Evolutionary conservation across 35 echinoderm and acorn worm genomes (phyloP), one percentile per base, ranked within the genome.

Genomic region (Holothuria glaberrima): DNA sequence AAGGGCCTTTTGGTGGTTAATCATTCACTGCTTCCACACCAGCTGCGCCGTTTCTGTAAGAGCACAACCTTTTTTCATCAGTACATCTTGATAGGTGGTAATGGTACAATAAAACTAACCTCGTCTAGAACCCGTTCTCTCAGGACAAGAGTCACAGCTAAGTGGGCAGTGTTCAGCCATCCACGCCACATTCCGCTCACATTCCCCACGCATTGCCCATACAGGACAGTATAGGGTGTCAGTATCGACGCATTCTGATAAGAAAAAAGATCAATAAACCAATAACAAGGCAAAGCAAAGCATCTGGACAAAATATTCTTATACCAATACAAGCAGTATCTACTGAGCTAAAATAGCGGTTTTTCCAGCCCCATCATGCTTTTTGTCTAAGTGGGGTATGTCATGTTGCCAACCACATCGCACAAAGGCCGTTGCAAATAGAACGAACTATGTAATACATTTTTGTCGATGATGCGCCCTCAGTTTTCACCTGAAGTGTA

Each of bases 191-290:
- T 90, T 87, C 65, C 62, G 31, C 18, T 67, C 17, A 48, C 85
- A 87, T 71, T 87, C 85, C 20, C 85, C 85, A 7, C 85, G 66
- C 85, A 87, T 87, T n/a, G 85, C 85, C 85, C 85, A 87, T 2
- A 87, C 85, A 12, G 85, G 85, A 30, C 85, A 87, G 34, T 87
- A 87, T 12, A 87, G 36, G 16, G 4, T 27, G 52, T 87, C 85
- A 13, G 61, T 68, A 71, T 87, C 85, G 31, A 34, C 36, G 19
- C 85, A 87, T 12, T 59, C 85, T 87, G 65, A 18, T 21, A 50
- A 50, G 30, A 36, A 32, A 61, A 61, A 60, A 25, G 9, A 69
- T 69, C 31, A 33, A 69, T 41, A 4, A 41, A 0, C 66, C 10
- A 17, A 20, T 26, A 69, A 69, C 2, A 21, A 65, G n/a, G n/a